A percentile compares a stretch with the other conserved stretches of the same genome.
phyloP scores from a whole-genome alignment of 2,797 vertebrate species.

The Malurus splendens region DNA sequence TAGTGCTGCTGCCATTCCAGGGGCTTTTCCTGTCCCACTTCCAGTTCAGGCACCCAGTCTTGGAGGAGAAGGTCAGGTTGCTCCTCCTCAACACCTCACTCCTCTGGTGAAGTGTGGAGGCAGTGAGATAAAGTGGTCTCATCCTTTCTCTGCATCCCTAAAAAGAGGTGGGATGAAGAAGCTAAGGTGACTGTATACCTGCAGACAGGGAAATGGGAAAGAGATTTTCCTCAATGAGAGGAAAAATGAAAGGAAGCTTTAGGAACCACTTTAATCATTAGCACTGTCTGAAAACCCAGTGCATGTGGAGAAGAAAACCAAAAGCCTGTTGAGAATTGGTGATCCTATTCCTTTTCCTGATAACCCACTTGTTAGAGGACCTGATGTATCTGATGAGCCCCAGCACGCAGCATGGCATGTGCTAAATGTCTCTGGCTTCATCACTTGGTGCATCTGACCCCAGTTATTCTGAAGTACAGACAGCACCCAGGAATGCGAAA shows the following conservation, averaged over 20 bases:
- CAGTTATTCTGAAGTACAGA: background rate
- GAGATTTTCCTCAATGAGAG: background rate
- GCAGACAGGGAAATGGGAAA: background rate
- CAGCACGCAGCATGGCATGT: background rate
- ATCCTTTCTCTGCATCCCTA: background rate
- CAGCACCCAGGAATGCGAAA: rapidly evolving
- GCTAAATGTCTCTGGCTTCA: background rate
- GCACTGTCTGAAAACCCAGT: background rate
- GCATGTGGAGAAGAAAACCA: background rate
- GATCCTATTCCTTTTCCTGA: background rate
- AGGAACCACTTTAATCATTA: background rate
- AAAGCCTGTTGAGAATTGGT: background rate
- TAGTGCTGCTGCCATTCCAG: background rate
- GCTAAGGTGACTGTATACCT: rapidly evolving
- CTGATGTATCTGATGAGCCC: background rate
- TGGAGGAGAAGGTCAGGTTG: background rate
- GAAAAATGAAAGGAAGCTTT: background rate
- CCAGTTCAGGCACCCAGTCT: background rate
- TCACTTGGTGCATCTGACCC: background rate
- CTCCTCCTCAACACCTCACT: background rate
- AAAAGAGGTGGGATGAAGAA: background rate
- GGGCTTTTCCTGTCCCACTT: background rate
- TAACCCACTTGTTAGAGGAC: background rate
- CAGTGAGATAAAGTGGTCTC: background rate
- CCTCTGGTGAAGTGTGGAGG: background rate